These are phyloP conservation scores for Apogon talboti DNA, from an alignment of 2,797 vertebrate genomes.

Conservation along the genomic window DNA sequence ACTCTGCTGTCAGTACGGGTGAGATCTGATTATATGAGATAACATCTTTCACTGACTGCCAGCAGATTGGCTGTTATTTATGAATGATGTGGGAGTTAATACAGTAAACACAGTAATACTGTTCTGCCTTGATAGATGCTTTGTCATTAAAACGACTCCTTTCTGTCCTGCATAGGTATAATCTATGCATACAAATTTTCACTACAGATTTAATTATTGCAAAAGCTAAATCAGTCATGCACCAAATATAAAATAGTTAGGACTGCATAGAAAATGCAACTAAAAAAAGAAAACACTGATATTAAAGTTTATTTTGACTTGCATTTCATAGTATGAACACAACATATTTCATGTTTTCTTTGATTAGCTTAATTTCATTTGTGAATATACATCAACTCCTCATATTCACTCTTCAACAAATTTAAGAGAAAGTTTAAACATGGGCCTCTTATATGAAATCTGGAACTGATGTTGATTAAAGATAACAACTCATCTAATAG, in stretches of 20 bases:
- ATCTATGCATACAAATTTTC: neutral
- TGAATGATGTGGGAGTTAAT: slow-evolving; percentile 18
- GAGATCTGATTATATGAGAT: slow-evolving; percentile 34
- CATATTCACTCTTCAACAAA: too few species aligned
- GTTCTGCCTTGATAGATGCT: slow-evolving; percentile 5
- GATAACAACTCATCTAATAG: neutral
- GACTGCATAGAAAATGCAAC: too few species aligned
- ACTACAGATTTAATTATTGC: slow-evolving; percentile 2
- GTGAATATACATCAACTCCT: too few species aligned
- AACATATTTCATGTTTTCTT: too few species aligned
- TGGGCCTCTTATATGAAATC: neutral
- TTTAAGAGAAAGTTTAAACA: neutral
- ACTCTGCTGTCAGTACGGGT: slow-evolving; percentile 6
- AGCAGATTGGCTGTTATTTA: slow-evolving; percentile 30
- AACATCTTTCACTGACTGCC: slow-evolving; percentile 18
- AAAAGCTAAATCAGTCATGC: neutral
- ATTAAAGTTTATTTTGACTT: too few species aligned
- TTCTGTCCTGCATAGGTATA: slow-evolving; percentile 6
- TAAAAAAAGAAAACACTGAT: too few species aligned
- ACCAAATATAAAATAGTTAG: too few species aligned
- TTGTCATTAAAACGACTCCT: neutral
- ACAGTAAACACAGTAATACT: slow-evolving; percentile 9
- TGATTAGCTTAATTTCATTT: too few species aligned
- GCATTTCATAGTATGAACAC: too few species aligned
- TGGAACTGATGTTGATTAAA: neutral